Base-by-base conservation (phyloP, 2,888 invertebrate genomes). In the Phyllotreta striolata region DNA sequence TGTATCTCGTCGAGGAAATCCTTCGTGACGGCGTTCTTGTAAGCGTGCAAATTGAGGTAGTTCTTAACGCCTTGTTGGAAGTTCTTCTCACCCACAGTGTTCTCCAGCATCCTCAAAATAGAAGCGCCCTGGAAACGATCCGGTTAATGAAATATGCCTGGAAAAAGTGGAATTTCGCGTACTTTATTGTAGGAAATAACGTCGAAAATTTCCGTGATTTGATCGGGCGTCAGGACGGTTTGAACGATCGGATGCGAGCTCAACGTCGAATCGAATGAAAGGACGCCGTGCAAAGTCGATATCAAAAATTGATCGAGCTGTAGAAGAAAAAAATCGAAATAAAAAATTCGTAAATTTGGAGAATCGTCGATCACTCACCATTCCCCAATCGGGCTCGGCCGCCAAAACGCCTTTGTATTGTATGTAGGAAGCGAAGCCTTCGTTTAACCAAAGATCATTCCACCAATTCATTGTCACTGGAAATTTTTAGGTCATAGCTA, bases 401-500 rank as follows among this genome's bases (percentile, higher is more conserved):
- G 85, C 82, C 72, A 90, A 82, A 0, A 91, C 84, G 4, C 92
- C 91, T 79, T 93, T 92, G 73, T 89, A 92, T 80, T 93, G 90
- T 83, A 96, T 91, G 78, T 91, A 97, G 1, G 90, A 88, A 2
- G 96, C 96, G 79, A 97, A 97, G 0, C 96, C 97, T 83, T 93
- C 93, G 77, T 96, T 97, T 14, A 97, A 83, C 96, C 96, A 94
- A 0, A 94, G 83, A 79, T 96, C 96, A 78, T 93, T 91, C 93
- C 93, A 94, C 95, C 95, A 95, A 71, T 89, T 86, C 91, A 96
- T 91, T 4, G 96, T 96, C 0, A 96, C 96, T 89, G 4, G 24
- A 24, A 24, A 24, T 24, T n/a, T n/a, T n/a, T n/a, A n/a, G n/a
- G n/a, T n/a, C n/a, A n/a, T n/a, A n/a, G n/a, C n/a, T n/a, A n/a